Conservation (phyloP, 1,140 invertebrate genomes). For the Oryctes rhinoceros region DNA sequence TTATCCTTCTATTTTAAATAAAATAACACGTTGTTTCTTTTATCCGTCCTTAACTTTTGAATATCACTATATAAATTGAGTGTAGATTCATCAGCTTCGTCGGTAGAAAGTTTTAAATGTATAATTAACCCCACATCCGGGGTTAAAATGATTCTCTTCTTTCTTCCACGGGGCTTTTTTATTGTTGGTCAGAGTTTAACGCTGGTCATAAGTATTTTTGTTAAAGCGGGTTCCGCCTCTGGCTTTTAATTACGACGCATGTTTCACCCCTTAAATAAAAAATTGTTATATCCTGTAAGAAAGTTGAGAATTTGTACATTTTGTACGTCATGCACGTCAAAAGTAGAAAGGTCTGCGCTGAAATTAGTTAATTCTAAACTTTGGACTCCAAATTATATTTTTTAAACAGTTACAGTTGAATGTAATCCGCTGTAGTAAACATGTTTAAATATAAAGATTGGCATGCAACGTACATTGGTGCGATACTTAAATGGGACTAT, state of each 20-base stretch:
- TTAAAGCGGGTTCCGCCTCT: neutral
- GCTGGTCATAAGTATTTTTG: neutral
- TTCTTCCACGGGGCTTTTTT: neutral
- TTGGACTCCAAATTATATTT: neutral
- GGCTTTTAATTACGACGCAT: neutral
- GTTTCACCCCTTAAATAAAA: slow-evolving; percentile 11
- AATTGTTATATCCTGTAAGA: neutral
- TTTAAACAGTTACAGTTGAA: neutral
- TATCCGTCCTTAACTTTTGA: neutral
- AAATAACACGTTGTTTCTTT: too few relatives aligned
- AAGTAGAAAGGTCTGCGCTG: neutral
- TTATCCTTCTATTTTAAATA: too few relatives aligned
- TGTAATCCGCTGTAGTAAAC: neutral
- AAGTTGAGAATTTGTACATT: neutral
- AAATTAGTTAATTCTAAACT: neutral
- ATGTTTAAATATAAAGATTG: neutral
- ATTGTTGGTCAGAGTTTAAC: slow-evolving; percentile 10
- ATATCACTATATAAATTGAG: neutral
- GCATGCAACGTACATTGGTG: too few relatives aligned
- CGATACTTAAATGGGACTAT: too few relatives aligned
- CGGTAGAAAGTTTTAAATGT: slow-evolving; percentile 5
- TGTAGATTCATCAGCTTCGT: neutral
- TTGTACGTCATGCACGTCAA: neutral
- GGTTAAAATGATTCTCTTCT: neutral
- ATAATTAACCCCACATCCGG: slow-evolving; percentile 12